Percentiles rank a stretch among this genome's conserved stretches.
These are phyloP conservation scores for Mechanitis mazaeus DNA, from an alignment of 2,888 invertebrate species.

Conservation along the genomic window DNA sequence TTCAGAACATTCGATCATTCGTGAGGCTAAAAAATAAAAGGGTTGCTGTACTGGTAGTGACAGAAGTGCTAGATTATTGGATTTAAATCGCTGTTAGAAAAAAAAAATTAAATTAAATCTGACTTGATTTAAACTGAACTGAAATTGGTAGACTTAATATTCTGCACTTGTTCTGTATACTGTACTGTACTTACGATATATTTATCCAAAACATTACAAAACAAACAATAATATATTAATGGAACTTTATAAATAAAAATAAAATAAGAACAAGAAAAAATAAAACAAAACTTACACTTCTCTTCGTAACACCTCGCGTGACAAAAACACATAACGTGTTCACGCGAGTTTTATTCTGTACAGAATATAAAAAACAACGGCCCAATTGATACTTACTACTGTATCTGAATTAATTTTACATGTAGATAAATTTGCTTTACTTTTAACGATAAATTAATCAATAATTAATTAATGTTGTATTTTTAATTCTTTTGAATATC, in stretches of 20 bases:
- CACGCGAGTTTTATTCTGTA: slow-evolving; percentile 72
- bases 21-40: slow-evolving; percentile 64
- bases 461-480: neutral
- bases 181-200: neutral
- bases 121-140: too few relatives aligned
- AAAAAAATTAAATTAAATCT: too few relatives aligned
- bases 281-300: slow-evolving; percentile 46
- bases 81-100: slow-evolving; percentile 12
- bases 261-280: neutral
- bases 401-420: slow-evolving; percentile 1
- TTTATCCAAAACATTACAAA: too few relatives aligned
- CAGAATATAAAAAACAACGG: slow-evolving; percentile 61
- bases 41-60: slow-evolving; percentile 48
- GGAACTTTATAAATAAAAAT: neutral
- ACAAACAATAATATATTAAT: neutral
- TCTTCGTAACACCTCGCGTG: slow-evolving; percentile 60
- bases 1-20: slow-evolving; percentile 66
- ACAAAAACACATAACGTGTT: slow-evolving; percentile 56
- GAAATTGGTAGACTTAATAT: too few relatives aligned
- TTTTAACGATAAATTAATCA: slow-evolving; percentile 3
- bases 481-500: neutral
- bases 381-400: slow-evolving; percentile 73
- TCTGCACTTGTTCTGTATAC: too few relatives aligned
- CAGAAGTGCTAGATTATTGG: slow-evolving; percentile 35
- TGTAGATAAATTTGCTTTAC: neutral